Percentiles rank a stretch among this genome's conserved stretches.
Evolutionary conservation across 2,797 vertebrate species (phyloP).

Genomic region (Lindbergichthys nudifrons): DNA sequence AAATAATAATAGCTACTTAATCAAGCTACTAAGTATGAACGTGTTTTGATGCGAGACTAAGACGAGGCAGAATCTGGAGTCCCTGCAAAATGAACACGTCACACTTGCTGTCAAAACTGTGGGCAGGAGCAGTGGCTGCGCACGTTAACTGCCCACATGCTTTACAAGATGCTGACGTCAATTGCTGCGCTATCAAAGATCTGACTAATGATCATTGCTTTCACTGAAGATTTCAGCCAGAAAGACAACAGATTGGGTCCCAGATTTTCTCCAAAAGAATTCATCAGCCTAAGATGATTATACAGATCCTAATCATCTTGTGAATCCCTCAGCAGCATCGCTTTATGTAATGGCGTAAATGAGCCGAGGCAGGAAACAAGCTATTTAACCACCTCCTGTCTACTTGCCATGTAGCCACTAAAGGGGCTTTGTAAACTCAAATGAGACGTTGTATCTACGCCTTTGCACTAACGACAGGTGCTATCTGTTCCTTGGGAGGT

Average conservation of each 20-base stretch:
- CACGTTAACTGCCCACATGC: slow-evolving; percentile 61
- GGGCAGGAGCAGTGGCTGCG: slow-evolving; percentile 33
- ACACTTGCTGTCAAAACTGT: slow-evolving; percentile 20
- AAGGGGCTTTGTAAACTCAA: not conserved
- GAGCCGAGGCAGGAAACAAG: slow-evolving; percentile 67
- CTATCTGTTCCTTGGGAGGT: not conserved
- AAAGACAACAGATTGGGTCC: slow-evolving; percentile 47
- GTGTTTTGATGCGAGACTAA: slow-evolving; percentile 37
- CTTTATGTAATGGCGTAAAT: slow-evolving; percentile 39
- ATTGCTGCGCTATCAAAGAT: slow-evolving; percentile 36
- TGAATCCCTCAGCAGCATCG: slow-evolving; percentile 41
- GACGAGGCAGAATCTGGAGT: slow-evolving; percentile 13
- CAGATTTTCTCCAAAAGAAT: slow-evolving; percentile 43
- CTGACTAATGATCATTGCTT: slow-evolving; percentile 25
- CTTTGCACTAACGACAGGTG: not conserved
- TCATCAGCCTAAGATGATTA: slow-evolving; percentile 61
- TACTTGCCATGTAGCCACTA: not conserved
- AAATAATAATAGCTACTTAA: not conserved
- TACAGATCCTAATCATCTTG: slow-evolving; percentile 40
- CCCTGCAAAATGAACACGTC: slow-evolving; percentile 17
- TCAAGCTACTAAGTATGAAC: slow-evolving; percentile 6
- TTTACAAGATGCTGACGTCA: slow-evolving; percentile 63
- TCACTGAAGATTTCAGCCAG: slow-evolving; percentile 35
- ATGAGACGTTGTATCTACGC: not conserved
- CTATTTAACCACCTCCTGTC: slow-evolving; percentile 69